Percentiles rank a stretch among this genome's conserved stretches.
Conservation (phyloP, 2,797 vertebrate genomes). For the Sebastes oblongus region DNA sequence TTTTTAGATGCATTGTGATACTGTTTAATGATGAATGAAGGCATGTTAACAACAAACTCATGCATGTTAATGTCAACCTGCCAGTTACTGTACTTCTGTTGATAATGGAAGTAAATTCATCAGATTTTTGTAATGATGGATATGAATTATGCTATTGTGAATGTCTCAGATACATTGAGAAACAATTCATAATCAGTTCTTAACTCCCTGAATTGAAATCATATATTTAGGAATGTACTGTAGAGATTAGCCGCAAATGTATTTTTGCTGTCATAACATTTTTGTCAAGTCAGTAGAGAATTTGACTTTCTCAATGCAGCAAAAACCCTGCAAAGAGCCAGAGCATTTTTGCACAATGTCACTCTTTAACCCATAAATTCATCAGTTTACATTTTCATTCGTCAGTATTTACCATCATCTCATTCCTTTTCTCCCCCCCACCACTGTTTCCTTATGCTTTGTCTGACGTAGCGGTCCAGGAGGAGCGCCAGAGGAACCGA, state of each 20-base stretch:
- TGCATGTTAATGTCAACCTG: slow-evolving; percentile 10
- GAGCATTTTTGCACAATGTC: slow-evolving; percentile 2
- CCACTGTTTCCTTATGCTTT: background rate
- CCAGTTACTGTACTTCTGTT: background rate
- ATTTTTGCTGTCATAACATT: background rate
- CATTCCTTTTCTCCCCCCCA: background rate
- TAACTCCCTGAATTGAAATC: background rate
- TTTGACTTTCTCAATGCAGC: slow-evolving; percentile 15
- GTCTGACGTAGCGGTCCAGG: slow-evolving; percentile 89
- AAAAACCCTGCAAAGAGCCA: background rate
- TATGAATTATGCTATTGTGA: background rate
- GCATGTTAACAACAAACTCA: slow-evolving; percentile 11
- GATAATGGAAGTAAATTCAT: background rate
- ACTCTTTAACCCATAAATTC: background rate
- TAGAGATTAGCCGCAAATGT: background rate
- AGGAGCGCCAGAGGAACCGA: slow-evolving; percentile 93
- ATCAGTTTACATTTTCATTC: background rate
- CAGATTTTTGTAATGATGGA: background rate
- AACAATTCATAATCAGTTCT: background rate
- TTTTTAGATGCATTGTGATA: slow-evolving; percentile 16
- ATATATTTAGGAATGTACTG: background rate
- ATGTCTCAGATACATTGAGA: background rate
- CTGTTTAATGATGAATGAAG: background rate
- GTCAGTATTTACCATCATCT: background rate
- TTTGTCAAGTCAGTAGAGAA: background rate